Conservation (phyloP, 2,797 vertebrate species). For the Ibycter americanus region DNA sequence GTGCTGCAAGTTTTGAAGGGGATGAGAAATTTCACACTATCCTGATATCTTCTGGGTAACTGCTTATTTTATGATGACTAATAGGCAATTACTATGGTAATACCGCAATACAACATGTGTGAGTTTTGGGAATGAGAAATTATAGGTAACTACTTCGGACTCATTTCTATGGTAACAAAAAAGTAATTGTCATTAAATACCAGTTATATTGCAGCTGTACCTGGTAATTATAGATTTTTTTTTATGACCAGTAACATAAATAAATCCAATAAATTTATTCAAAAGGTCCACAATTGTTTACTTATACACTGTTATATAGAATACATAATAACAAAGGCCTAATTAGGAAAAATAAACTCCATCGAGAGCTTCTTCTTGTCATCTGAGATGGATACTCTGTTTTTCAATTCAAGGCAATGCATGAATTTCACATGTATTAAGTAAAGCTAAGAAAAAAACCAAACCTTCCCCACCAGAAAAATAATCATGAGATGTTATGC, state of each 20-base stretch:
- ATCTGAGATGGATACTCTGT: slow-evolving; percentile 55
- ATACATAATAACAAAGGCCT: slow-evolving; percentile 73
- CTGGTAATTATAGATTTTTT: slow-evolving; percentile 83
- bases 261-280: slow-evolving; percentile 82
- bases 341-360: slow-evolving; percentile 80
- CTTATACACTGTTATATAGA: slow-evolving; percentile 61
- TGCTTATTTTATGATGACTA: slow-evolving; percentile 84
- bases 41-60: slow-evolving; percentile 80
- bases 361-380: slow-evolving; percentile 64
- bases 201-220: slow-evolving; percentile 78
- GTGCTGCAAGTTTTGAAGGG: slow-evolving; percentile 58
- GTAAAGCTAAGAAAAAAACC: neutral
- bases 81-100: slow-evolving; percentile 87
- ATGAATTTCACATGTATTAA: neutral
- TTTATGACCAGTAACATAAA: slow-evolving; percentile 81
- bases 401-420: slow-evolving; percentile 49
- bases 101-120: slow-evolving; percentile 80
- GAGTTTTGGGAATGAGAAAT: slow-evolving; percentile 82
- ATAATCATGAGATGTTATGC: neutral
- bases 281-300: slow-evolving; percentile 78
- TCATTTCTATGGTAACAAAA: slow-evolving; percentile 87
- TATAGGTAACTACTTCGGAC: slow-evolving; percentile 80
- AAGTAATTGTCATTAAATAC: slow-evolving; percentile 85
- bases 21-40: slow-evolving; percentile 79
- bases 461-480: neutral